Evolutionary conservation across 2,888 invertebrate genomes (phyloP).

Genomic region (Drosophila algonquin): DNA sequence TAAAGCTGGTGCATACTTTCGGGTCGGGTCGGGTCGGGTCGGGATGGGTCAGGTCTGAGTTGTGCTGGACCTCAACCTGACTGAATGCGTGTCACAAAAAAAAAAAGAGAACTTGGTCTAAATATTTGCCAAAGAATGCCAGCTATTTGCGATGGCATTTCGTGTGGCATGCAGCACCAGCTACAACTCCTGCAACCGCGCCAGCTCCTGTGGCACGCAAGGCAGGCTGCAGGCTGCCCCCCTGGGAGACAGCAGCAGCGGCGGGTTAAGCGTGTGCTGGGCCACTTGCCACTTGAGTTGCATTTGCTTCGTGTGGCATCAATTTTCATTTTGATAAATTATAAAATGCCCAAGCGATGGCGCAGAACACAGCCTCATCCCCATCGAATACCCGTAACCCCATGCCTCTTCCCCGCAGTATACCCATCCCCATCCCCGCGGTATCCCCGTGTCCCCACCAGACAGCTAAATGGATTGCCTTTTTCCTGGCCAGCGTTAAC

Average conservation of each 20-base stretch:
- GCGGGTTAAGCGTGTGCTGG: not conserved
- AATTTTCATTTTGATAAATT: constrained; percentile 80
- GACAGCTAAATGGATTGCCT: constrained; percentile 46
- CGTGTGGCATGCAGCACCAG: constrained; percentile 62
- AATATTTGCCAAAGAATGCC: constrained; percentile 76
- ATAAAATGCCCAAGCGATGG: constrained; percentile 63
- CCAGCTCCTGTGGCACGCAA: constrained; percentile 49
- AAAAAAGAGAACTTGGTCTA: constrained; percentile 63
- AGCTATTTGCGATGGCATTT: constrained; percentile 76
- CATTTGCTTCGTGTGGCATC: constrained; percentile 54
- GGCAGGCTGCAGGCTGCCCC: constrained; percentile 6
- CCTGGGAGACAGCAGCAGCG: not conserved
- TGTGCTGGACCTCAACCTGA: constrained; percentile 40
- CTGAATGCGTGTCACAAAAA: constrained; percentile 57
- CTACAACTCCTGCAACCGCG: constrained; percentile 39
- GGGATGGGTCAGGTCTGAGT: constrained; percentile 1
- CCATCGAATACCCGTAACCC: constrained; percentile 12
- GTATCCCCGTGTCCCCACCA: not conserved
- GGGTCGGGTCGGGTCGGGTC: constrained; percentile 2
- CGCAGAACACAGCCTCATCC: constrained; percentile 34
- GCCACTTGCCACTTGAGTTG: constrained; percentile 24
- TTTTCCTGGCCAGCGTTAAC: constrained; percentile 38
- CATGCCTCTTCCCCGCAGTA: no score
- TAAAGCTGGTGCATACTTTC: constrained; percentile 54
- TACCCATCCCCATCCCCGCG: not conserved